These are phyloP conservation scores for Scaptomyza polygonia DNA, from an alignment of 2,888 invertebrate species.

Conservation along the genomic window DNA sequence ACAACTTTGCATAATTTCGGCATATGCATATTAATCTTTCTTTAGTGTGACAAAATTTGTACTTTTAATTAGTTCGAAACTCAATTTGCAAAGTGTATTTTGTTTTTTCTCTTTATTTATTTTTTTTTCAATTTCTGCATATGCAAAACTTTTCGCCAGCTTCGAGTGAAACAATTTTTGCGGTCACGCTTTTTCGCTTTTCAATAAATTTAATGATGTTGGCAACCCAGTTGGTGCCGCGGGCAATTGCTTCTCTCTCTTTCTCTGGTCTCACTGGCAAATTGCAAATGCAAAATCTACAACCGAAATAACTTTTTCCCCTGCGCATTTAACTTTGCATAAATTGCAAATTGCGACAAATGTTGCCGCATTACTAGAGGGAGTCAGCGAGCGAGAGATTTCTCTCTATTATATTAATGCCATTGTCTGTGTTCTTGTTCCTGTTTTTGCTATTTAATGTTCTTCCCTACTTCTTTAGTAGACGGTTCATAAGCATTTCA, in stretches of 20 bases:
- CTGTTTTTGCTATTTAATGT: slow-evolving; percentile 9
- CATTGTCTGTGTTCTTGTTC: slow-evolving; percentile 13
- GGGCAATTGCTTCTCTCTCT: slow-evolving; percentile 13
- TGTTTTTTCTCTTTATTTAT: too few relatives aligned
- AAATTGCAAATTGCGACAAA: slow-evolving; percentile 58
- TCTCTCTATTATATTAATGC: slow-evolving; percentile 24
- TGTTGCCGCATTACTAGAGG: slow-evolving; percentile 26
- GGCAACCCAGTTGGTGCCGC: slow-evolving; percentile 2
- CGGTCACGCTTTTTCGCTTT: neutral
- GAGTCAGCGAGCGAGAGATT: neutral
- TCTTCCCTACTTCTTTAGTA: neutral
- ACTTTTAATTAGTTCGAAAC: neutral
- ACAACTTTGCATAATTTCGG: neutral
- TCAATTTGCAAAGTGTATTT: neutral
- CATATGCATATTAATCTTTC: neutral
- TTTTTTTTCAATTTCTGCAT: slow-evolving; percentile 6
- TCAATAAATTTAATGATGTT: slow-evolving; percentile 47
- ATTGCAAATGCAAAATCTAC: slow-evolving; percentile 45
- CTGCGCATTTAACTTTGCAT: slow-evolving; percentile 46
- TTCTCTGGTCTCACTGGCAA: slow-evolving; percentile 24
- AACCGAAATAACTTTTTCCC: slow-evolving; percentile 50
- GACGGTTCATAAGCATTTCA: slow-evolving; percentile 3
- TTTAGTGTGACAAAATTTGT: neutral
- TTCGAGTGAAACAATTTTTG: slow-evolving; percentile 24
- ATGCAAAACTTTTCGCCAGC: slow-evolving; percentile 28